Evolutionary conservation across 2,888 invertebrate genomes (phyloP).

Genomic region (Synergus laeviventris): DNA sequence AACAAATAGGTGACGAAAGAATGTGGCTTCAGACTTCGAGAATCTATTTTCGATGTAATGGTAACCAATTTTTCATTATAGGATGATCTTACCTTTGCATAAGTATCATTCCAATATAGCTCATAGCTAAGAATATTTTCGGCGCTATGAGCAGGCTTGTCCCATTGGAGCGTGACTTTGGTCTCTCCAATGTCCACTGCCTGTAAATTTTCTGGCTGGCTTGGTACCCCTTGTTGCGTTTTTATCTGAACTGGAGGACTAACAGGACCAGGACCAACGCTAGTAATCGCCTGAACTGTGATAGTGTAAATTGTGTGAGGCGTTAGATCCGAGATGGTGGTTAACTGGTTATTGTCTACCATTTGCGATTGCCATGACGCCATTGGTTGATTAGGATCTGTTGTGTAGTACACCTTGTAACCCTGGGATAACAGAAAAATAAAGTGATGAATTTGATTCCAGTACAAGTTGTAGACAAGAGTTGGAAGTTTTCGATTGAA

Average conservation of each 20-base stretch:
- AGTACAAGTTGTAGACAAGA: neutral
- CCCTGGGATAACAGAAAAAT: conserved; percentile 80
- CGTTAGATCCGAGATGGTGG: conserved; percentile 93
- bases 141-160: conserved; percentile 92
- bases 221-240: conserved; percentile 98
- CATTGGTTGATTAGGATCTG: conserved; percentile 89
- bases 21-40: no score
- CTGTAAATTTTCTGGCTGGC: conserved; percentile 94
- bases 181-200: conserved; percentile 93
- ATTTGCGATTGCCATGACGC: conserved; percentile 95
- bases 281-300: conserved; percentile 94
- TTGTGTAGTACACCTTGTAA: conserved; percentile 98
- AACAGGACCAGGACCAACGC: conserved; percentile 95
- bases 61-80: no score
- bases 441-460: neutral
- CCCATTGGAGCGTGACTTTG: conserved; percentile 94
- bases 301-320: conserved; percentile 97
- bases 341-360: conserved; percentile 94
- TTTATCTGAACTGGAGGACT: conserved; percentile 98
- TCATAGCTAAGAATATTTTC: conserved; percentile 97
- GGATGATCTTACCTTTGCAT: conserved; percentile 81
- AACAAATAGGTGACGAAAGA: no score
- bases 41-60: no score
- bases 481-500: conserved; percentile 11
- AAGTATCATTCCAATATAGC: conserved; percentile 98